A percentile compares a stretch with the other conserved stretches of the same genome.
phyloP scores from a whole-genome alignment of 1,140 invertebrate genomes.

The Heliconius hermathena region DNA sequence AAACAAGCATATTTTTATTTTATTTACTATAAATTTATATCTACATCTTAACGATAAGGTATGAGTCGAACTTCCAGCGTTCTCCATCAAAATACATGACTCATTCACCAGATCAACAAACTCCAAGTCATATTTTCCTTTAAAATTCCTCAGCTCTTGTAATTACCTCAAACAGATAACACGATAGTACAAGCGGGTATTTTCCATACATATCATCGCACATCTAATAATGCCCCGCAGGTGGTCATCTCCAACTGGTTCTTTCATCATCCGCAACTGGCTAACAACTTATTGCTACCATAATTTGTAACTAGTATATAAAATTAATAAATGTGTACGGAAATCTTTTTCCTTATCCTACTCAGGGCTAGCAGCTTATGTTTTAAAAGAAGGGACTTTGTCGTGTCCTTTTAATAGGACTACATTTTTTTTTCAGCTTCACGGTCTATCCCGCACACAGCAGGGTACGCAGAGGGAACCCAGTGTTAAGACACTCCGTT shows the following conservation, averaged over 20 bases:
- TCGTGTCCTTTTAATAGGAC: no score
- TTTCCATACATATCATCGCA: conserved; percentile 20
- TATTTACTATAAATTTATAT: no score
- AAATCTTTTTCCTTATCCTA: not conserved
- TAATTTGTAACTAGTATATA: conserved; percentile 18
- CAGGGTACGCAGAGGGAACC: no score
- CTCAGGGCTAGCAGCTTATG: no score
- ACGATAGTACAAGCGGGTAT: conserved; percentile 15
- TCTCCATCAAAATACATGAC: not conserved
- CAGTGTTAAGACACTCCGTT: no score
- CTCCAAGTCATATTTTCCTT: not conserved
- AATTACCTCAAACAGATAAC: conserved; percentile 18
- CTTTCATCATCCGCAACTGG: conserved; percentile 21
- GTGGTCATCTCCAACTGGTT: conserved; percentile 31
- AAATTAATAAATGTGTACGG: not conserved
- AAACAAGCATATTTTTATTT: no score
- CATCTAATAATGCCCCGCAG: conserved; percentile 28
- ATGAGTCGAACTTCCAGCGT: not conserved
- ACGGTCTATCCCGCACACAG: no score
- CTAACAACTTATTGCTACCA: conserved; percentile 25
- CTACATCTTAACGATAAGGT: no score
- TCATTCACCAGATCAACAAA: conserved; percentile 2
- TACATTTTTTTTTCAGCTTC: no score
- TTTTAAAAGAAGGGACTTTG: no score
- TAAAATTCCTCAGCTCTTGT: conserved; percentile 1